These are phyloP conservation scores for Cassiopea andromeda DNA, from an alignment of 30 jellyfish, hydroid and myxozoan genomes.

Conservation along the genomic window DNA sequence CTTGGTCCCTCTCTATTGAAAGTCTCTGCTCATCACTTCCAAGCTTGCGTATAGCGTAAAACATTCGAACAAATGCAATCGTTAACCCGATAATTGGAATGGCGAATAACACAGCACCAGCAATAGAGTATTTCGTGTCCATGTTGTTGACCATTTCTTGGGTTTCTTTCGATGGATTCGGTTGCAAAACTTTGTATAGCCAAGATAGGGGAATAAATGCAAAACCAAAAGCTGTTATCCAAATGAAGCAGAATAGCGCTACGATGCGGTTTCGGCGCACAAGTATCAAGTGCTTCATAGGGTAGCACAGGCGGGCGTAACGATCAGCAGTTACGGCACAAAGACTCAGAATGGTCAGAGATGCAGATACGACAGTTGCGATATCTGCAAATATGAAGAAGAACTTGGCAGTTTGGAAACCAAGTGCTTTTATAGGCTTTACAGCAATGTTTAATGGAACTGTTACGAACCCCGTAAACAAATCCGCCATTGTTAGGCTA, in stretches of 20 bases:
- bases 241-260: conserved; percentile 18
- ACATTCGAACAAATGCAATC: conserved; percentile 67
- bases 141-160: neutral
- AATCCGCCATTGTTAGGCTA: conserved; percentile 72
- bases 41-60: conserved; percentile 65
- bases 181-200: conserved; percentile 45
- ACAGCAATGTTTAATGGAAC: conserved; percentile 55
- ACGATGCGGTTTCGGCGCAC: conserved; percentile 10
- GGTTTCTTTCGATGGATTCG: conserved; percentile 29
- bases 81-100: conserved; percentile 52
- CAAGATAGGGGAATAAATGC: conserved; percentile 61
- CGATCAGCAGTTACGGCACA: conserved; percentile 72
- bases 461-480: conserved; percentile 73
- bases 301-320: conserved; percentile 58
- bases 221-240: conserved; percentile 44
- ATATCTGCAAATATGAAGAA: conserved; percentile 63
- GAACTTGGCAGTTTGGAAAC: conserved; percentile 2
- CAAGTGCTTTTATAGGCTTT: neutral
- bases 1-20: conserved; percentile 15
- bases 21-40: conserved; percentile 50
- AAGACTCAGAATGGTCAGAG: conserved; percentile 54
- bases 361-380: conserved; percentile 57
- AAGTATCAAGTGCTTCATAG: conserved; percentile 41
- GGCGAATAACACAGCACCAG: conserved; percentile 45
- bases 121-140: conserved; percentile 49